A percentile compares a stretch with the other conserved stretches of the same genome.
These are phyloP conservation scores for Leucopsar rothschildi DNA, from an alignment of 2,113 vertebrate genomes.

Conservation along the genomic window DNA sequence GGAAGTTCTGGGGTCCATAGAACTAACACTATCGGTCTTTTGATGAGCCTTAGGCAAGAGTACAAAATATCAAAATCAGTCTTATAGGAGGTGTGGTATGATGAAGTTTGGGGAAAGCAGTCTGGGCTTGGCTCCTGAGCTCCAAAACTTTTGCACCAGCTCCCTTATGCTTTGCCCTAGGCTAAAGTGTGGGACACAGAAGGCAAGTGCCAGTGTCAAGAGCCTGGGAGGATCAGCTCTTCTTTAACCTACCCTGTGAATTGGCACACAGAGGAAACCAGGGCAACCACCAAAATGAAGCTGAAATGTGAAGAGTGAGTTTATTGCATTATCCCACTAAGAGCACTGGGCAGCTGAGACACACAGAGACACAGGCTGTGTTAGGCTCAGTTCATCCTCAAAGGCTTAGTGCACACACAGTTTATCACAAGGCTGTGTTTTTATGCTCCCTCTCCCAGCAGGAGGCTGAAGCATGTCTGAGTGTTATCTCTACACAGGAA, in stretches of 20 bases:
- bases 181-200: neutral
- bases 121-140: neutral
- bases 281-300: neutral
- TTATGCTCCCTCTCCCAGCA: neutral
- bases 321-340: neutral
- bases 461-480: neutral
- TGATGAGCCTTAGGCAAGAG: neutral
- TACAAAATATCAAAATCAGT: neutral
- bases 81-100: neutral
- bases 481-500: neutral
- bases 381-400: neutral
- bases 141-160: neutral
- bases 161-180: neutral
- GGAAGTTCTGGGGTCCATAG: neutral
- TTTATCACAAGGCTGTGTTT: neutral
- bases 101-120: neutral
- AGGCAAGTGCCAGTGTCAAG: neutral
- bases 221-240: neutral
- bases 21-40: neutral
- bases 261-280: neutral
- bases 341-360: neutral
- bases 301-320: neutral
- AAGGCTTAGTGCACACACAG: fast-evolving
- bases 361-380: fast-evolving
- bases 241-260: neutral